Evolutionary conservation across 2,888 invertebrate species (phyloP), one percentile per base, ranked within the genome.

Genomic region (Polia nebulosa): DNA sequence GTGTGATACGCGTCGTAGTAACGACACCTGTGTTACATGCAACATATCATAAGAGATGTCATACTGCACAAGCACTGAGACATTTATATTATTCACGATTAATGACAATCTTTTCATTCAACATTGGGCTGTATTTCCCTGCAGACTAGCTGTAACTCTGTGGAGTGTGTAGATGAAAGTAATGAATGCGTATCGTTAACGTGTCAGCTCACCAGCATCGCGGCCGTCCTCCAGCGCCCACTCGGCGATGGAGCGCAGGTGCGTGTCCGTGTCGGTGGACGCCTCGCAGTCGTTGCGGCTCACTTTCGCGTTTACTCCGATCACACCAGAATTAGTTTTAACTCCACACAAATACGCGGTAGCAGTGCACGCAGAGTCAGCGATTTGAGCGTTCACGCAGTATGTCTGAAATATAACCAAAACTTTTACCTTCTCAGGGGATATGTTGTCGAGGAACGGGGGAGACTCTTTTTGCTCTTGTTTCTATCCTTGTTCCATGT

Each of bases 1-100:
- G 97, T 0, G 98, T 98, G 0, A 98, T 94, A 60, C 97, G 95
- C 0, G 97, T 97, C 0, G 97, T 97, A 0, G 98, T 98, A 8
- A 98, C 97, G 5, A 97, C 87, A 8, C 97, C 97, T 72, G 94
- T 79, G 11, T 36, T 45, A 13, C 29, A n/a, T n/a, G n/a, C n/a
- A 56, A 17, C 6, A 45, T n/a, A 32, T 34, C 9, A 17, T 20
- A 57, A 22, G 3, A 32, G 13, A 9, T 47, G 8, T 29, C 20
- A 17, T 34, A 27, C 27, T 62, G 29, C 11, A 49, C 1, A n/a
- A 17, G 13, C 22, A 41, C 13, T 27, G 29, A 20, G 7, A 20
- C 15, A 11, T 11, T 8, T 58, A 49, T 15, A 15, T 9, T 9
- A n/a, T 25, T 34, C 5, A 41, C 41, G 8, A n/a, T 2, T 3